Evolutionary conservation across 2,797 vertebrate genomes (phyloP), one percentile per base, ranked within the genome.

Genomic region (Pempheris klunzingeri): DNA sequence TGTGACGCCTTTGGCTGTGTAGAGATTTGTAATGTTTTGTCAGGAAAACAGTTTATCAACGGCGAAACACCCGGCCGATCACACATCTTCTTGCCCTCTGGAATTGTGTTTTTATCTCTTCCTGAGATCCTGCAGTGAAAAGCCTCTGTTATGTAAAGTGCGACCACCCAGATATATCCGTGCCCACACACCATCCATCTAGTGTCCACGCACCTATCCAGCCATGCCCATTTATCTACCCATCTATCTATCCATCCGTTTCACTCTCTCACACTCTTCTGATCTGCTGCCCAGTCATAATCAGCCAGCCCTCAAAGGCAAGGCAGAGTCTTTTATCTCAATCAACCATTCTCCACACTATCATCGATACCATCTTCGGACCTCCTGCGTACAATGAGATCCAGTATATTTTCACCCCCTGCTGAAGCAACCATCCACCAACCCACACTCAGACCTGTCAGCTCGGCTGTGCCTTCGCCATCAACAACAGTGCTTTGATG

Each of bases 261-360:
- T 82, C 39, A 49, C 79, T 75, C 36, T 65, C 63, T 22, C 64
- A 39, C 28, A 11, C 81, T 83, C 66, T 50, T 89, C 61, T 87
- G 82, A 86, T 90, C 75, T 64, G 69, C 76, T 69, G 77, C 81
- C 85, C 74, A 65, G 65, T 80, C 74, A 67, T 84, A 84, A 90
- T 88, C 78, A 81, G 58, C 62, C 70, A 64, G 38, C 70, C 71
- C 81, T 90, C 76, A 62, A 79, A 88, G 86, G 66, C 72, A 28
- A 77, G 66, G 43, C 80, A 28, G 24, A 39, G 58, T 89, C 81
- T 89, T 92, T 89, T 77, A 92, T 92, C 89, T 91, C 83, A 88
- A 82, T 91, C 87, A 87, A 20, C 67, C 78, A 24, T 66, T 82
- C 76, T 66, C 61, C 75, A 74, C 58, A 34, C 82, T 28, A 69